phyloP scores from a whole-genome alignment of 2,888 invertebrate genomes.

The Andricus curvator region DNA sequence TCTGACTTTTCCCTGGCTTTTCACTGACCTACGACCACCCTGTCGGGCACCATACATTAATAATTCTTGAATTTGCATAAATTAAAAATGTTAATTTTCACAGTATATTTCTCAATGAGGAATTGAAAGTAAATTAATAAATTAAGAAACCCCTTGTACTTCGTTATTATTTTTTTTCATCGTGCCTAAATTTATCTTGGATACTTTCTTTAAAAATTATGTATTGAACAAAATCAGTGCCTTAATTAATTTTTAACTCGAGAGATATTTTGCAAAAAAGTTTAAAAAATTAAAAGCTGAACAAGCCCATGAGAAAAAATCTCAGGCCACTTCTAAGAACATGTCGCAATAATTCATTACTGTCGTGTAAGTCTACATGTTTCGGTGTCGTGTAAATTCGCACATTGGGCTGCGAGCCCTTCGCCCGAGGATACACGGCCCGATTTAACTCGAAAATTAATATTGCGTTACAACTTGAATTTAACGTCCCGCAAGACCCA shows the following conservation, averaged over 20 bases:
- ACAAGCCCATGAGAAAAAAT: constrained; percentile 47
- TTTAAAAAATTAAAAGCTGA: constrained; percentile 9
- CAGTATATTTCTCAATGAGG: background rate
- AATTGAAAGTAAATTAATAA: background rate
- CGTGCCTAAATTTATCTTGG: background rate
- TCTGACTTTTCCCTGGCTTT: no score
- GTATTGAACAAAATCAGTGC: constrained; percentile 6
- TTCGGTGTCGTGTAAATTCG: constrained; percentile 55
- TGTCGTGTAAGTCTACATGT: constrained; percentile 53
- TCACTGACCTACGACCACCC: no score
- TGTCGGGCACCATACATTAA: no score
- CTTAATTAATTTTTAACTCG: background rate
- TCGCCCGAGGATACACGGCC: constrained; percentile 54
- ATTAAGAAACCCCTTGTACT: background rate
- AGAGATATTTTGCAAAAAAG: constrained; percentile 2
- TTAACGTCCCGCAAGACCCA: constrained; percentile 30
- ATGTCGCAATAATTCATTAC: constrained; percentile 56
- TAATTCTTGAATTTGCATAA: no score
- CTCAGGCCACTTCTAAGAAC: constrained; percentile 50
- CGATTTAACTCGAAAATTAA: constrained; percentile 61
- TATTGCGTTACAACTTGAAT: constrained; percentile 53
- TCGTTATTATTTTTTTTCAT: background rate
- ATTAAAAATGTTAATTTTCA: background rate
- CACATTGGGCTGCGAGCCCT: constrained; percentile 45
- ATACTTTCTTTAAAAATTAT: background rate